Conservation (phyloP, 2,113 vertebrate species). For the Ancistrus triradiatus region DNA sequence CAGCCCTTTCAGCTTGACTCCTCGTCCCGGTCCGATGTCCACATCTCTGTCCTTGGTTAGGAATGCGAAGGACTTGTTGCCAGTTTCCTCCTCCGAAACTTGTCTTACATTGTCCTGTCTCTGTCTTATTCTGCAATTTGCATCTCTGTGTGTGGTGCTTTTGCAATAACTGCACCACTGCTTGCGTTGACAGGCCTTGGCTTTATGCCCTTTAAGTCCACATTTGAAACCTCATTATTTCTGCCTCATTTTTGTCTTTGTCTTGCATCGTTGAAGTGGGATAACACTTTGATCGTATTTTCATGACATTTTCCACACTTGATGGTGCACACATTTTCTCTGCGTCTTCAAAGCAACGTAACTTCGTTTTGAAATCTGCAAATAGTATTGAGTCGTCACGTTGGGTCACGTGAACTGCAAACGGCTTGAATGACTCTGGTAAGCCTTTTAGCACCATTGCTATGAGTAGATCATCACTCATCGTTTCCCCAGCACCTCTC, state of each 20-base stretch:
- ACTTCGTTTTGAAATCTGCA: constrained; percentile 30
- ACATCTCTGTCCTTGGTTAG: neutral
- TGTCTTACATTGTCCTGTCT: neutral
- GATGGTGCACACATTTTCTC: constrained; percentile 1
- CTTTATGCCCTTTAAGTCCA: neutral
- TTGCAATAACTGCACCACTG: neutral
- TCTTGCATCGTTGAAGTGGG: too few species aligned
- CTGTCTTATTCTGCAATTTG: neutral
- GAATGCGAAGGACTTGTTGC: neutral
- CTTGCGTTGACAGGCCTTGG: neutral
- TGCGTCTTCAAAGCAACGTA: constrained; percentile 26
- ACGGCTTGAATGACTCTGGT: constrained; percentile 32
- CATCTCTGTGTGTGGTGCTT: neutral
- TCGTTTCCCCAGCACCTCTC: constrained; percentile 3
- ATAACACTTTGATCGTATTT: neutral
- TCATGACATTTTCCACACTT: neutral
- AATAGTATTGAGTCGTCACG: constrained; percentile 13
- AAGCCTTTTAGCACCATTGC: constrained; percentile 1
- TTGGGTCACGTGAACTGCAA: constrained; percentile 21
- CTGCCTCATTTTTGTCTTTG: too few species aligned
- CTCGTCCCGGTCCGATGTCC: neutral
- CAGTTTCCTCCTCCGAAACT: neutral
- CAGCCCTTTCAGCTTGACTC: neutral
- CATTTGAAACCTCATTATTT: neutral
- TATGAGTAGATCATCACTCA: constrained; percentile 15